Evolutionary conservation across 2,113 vertebrate species (phyloP), one percentile per base, ranked within the genome.

Genomic region (Mustela lutreola): DNA sequence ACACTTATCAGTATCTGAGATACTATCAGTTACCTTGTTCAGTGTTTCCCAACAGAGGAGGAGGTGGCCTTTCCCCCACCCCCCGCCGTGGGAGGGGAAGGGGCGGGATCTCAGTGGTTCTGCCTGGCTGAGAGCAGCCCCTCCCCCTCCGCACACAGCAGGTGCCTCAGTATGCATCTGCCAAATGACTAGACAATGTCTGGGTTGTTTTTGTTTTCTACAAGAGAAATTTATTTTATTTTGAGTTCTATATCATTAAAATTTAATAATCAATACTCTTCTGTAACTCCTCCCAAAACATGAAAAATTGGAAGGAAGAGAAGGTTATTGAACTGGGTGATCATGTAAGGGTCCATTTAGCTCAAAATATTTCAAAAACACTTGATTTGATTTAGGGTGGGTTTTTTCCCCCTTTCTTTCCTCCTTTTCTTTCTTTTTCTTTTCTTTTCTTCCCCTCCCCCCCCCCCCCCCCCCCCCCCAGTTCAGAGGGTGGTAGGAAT

Each of bases 231-330:
- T 31, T 62, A 45, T 91, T 70, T 94, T 88, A 45, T 91, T 70
- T 94, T 88, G 50, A 93, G 87, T 85, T 88, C 82, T 48, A 56
- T 92, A 81, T 70, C 65, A 95, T 78, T 93, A 93, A 91, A 93
- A 71, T 94, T 50, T 88, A 80, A 94, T 91, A 36, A 67, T 42
- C 53, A 70, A 63, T 83, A 42, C 10, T 97, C 53, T 95, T 16
- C 15, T 26, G 42, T 56, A 75, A 21, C 2, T 79, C 24, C 81
- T 28, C 22, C 28, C 18, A 50, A 92, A 92, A 87, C 21, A 75
- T 45, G 82, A 88, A 36, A 83, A 95, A 85, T 50, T 19, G 15
- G 48, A 91, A 93, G 21, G 28, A 78, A 94, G 39, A 50, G 45
- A 90, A 84, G 36, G 14, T 42, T 85, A 26, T 60, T 65, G 87